A percentile compares a stretch with the other conserved stretches of the same genome.
Evolutionary conservation across 2,113 vertebrate species (phyloP).

Genomic region (Myiozetetes cayanensis): DNA sequence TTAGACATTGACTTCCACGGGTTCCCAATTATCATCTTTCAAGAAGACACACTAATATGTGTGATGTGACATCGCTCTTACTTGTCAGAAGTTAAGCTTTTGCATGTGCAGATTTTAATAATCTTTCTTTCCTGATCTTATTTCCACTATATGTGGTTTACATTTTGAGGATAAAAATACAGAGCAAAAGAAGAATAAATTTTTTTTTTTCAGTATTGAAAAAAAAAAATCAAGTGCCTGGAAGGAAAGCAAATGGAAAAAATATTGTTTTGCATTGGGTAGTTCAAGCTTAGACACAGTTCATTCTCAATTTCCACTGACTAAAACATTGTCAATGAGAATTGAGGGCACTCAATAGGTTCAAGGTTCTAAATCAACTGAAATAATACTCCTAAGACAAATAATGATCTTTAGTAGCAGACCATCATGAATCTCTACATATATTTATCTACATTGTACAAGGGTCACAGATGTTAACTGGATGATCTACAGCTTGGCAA

Average conservation of each 20-base stretch:
- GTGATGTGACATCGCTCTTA: not conserved
- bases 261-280: not conserved
- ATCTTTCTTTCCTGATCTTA: not conserved
- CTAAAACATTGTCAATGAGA: not conserved
- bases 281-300: not conserved
- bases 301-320: not conserved
- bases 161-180: not conserved
- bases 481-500: slow-evolving; percentile 13
- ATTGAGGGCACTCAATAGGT: slow-evolving; percentile 2
- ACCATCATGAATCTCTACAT: not conserved
- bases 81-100: not conserved
- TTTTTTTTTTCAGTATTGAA: not conserved
- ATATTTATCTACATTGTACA: not conserved
- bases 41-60: not conserved
- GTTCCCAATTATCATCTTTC: not conserved
- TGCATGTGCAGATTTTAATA: not conserved
- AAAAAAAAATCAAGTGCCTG: not conserved
- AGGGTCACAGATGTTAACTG: slow-evolving; percentile 6
- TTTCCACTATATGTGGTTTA: not conserved
- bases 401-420: slow-evolving; percentile 41
- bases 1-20: not conserved
- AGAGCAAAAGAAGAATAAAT: not conserved
- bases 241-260: not conserved
- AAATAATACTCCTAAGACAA: slow-evolving; percentile 41
- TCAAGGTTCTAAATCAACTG: slow-evolving; percentile 13